phyloP scores from a whole-genome alignment of 2,888 invertebrate species.

The Heliconius cydno region DNA sequence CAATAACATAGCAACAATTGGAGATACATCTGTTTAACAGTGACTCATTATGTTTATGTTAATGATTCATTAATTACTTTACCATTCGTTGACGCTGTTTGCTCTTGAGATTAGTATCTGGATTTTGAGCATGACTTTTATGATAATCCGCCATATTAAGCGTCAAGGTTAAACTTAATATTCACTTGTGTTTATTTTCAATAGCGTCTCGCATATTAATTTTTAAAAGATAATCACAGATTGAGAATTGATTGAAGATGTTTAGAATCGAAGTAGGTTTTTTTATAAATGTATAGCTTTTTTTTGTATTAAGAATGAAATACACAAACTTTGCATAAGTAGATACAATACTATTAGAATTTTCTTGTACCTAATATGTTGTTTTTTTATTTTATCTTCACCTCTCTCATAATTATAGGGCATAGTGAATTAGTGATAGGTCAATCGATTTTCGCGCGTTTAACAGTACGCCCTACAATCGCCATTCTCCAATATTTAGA shows the following conservation, averaged over 20 bases:
- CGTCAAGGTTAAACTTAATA: constrained; percentile 39
- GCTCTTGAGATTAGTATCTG: constrained; percentile 43
- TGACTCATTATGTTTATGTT: constrained; percentile 52
- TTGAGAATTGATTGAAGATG: background rate
- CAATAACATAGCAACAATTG: constrained; percentile 46
- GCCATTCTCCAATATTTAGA: background rate
- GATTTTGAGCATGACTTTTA: constrained; percentile 32
- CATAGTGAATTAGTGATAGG: background rate
- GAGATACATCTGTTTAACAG: constrained; percentile 53
- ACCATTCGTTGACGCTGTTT: constrained; percentile 43
- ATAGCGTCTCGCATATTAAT: background rate
- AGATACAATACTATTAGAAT: background rate
- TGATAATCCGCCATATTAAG: constrained; percentile 14
- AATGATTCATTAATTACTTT: constrained; percentile 53
- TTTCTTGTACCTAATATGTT: no score
- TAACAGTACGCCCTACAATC: background rate
- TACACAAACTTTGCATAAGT: background rate
- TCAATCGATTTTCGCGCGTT: background rate
- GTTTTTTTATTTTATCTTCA: no score
- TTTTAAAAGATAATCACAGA: background rate
- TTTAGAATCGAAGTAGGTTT: background rate
- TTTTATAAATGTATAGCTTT: no score
- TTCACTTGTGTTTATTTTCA: constrained; percentile 5
- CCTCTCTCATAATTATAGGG: background rate
- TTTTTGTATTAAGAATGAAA: no score